phyloP scores from a whole-genome alignment of 1,140 invertebrate genomes.

The Macrobrachium nipponense region DNA sequence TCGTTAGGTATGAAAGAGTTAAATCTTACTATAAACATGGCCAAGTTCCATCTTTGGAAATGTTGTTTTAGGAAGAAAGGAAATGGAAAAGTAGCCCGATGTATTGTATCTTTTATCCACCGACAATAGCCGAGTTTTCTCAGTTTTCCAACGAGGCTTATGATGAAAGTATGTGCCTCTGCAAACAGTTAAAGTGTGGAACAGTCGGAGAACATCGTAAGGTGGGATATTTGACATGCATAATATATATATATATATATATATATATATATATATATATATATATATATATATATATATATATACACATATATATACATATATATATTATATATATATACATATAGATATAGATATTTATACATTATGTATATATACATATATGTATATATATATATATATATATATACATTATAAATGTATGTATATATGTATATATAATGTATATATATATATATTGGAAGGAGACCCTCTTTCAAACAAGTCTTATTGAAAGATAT shows the following conservation, averaged over 20 bases:
- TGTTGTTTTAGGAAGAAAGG: no score
- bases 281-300: background rate
- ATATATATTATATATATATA: constrained; percentile 2
- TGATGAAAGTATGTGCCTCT: no score
- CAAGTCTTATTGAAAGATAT: no score
- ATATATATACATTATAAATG: constrained; percentile 7
- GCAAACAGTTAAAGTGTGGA: no score
- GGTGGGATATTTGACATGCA: no score
- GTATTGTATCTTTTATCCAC: no score
- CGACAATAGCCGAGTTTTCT: no score
- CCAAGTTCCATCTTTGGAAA: no score
- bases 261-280: constrained; percentile 7
- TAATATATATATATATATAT: constrained; percentile 4
- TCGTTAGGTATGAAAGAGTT: no score
- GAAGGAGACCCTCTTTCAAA: background rate
- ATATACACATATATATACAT: constrained; percentile 11
- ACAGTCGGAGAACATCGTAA: background rate
- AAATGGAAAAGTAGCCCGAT: no score
- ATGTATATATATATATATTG: background rate
- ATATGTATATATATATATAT: background rate
- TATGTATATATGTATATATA: constrained; percentile 4
- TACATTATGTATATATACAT: background rate
- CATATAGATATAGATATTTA: constrained; percentile 6
- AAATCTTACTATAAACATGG: no score
- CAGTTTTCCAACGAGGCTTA: no score